Percentiles rank a stretch among this genome's conserved stretches.
phyloP scores from a whole-genome alignment of 1,140 invertebrate genomes.

The Neocloeon triangulifer region DNA sequence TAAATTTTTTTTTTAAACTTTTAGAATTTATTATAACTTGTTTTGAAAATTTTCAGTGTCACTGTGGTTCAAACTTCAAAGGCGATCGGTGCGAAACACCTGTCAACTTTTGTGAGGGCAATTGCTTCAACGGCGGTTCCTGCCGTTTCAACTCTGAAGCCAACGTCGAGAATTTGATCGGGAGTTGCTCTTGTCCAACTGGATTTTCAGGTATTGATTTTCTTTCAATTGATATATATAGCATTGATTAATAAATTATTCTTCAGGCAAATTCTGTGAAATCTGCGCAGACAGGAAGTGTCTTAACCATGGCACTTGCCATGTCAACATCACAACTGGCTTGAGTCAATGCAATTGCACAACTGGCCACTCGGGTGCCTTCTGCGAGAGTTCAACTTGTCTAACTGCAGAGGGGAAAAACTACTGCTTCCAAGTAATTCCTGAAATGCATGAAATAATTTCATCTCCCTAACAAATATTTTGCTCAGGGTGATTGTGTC shows the following conservation, averaged over 20 bases:
- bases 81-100: slow-evolving; percentile 38
- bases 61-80: slow-evolving; percentile 35
- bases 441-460: not conserved
- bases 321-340: slow-evolving; percentile 9
- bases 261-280: slow-evolving; percentile 13
- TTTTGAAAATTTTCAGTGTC: slow-evolving; percentile 29
- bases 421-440: slow-evolving; percentile 16
- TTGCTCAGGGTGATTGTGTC: slow-evolving; percentile 1
- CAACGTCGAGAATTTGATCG: slow-evolving; percentile 25
- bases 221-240: no score
- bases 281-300: slow-evolving; percentile 16
- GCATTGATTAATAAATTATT: slow-evolving; percentile 7
- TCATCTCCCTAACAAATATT: not conserved
- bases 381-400: slow-evolving; percentile 19
- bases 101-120: slow-evolving; percentile 22
- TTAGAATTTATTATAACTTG: no score
- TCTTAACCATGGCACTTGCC: slow-evolving; percentile 17
- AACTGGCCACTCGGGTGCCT: slow-evolving; percentile 15
- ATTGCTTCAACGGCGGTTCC: slow-evolving; percentile 30
- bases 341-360: slow-evolving; percentile 16
- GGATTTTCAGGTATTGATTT: slow-evolving; percentile 21
- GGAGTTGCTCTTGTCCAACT: no score
- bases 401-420: no score
- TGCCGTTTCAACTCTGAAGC: slow-evolving; percentile 22
- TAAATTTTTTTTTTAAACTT: not conserved